phyloP scores from a whole-genome alignment of 2,797 vertebrate genomes.

The Rousettus madagascariensis region DNA sequence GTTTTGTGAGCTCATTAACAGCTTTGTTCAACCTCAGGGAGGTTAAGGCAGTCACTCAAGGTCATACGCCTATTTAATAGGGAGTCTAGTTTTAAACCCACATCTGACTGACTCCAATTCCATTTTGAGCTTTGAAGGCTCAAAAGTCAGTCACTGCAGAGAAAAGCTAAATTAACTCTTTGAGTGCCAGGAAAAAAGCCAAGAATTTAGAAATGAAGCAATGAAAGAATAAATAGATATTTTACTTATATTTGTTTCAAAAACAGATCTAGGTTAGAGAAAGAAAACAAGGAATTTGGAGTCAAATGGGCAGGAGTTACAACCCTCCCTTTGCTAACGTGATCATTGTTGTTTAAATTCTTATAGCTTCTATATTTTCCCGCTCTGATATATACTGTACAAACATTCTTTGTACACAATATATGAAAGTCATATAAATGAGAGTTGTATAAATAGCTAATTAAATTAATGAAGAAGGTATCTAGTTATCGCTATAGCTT shows the following conservation, averaged over 20 bases:
- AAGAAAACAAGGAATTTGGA: too few species aligned
- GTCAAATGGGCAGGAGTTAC: too few species aligned
- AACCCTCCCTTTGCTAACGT: too few species aligned
- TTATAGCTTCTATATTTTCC: too few species aligned
- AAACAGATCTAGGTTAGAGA: not conserved
- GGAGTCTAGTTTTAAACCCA: constrained; percentile 50
- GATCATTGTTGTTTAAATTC: too few species aligned
- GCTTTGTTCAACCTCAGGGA: constrained; percentile 53
- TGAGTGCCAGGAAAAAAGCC: not conserved
- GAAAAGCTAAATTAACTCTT: not conserved
- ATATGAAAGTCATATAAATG: too few species aligned
- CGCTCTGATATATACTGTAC: too few species aligned
- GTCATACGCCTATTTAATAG: constrained; percentile 41
- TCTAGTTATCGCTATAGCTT: too few species aligned
- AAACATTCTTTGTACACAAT: too few species aligned
- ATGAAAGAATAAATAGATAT: not conserved
- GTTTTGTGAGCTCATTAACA: constrained; percentile 57
- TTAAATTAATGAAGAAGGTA: too few species aligned
- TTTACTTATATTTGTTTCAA: not conserved
- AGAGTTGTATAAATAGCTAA: too few species aligned
- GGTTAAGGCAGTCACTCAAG: constrained; percentile 27
- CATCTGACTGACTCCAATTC: not conserved
- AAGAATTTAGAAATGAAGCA: not conserved
- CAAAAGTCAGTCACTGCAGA: not conserved
- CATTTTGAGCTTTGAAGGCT: constrained; percentile 4